These are phyloP conservation scores for Aphrocallistes beatrix DNA, from an alignment of 37 sponge, comb jelly and placozoan genomes.

Conservation along the genomic window DNA sequence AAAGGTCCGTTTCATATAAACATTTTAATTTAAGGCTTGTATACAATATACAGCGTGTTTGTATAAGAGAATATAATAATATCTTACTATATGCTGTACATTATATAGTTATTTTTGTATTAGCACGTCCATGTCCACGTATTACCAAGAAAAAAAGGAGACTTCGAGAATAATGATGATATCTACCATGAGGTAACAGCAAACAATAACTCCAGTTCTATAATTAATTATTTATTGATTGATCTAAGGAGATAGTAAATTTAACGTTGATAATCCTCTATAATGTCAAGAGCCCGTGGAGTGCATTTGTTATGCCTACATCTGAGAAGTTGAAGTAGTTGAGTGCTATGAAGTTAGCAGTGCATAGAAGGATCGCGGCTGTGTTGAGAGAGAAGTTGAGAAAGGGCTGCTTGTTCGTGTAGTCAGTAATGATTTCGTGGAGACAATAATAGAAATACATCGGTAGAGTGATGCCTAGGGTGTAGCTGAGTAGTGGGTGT, in stretches of 20 bases:
- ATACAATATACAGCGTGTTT: too few relatives aligned
- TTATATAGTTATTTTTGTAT: too few relatives aligned
- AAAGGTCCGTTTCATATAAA: too few relatives aligned
- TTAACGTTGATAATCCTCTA: not conserved
- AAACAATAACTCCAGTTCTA: not conserved
- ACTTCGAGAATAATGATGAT: slow-evolving; percentile 53
- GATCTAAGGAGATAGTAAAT: not conserved
- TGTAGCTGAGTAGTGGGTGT: not conserved
- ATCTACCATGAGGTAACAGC: slow-evolving; percentile 41
- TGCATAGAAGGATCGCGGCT: not conserved
- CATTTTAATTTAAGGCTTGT: too few relatives aligned
- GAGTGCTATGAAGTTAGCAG: not conserved
- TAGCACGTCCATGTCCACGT: slow-evolving; percentile 66
- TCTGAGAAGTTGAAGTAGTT: not conserved
- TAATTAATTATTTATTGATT: not conserved
- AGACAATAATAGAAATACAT: not conserved
- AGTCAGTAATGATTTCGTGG: not conserved
- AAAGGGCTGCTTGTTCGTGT: not conserved
- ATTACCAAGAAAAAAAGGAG: slow-evolving; percentile 52
- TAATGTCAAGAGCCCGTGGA: not conserved
- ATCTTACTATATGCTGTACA: too few relatives aligned
- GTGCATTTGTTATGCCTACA: not conserved
- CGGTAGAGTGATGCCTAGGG: not conserved
- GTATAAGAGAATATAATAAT: too few relatives aligned
- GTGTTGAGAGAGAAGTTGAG: not conserved